Base-by-base conservation (phyloP, 2,113 vertebrate genomes). In the Sturnira hondurensis region DNA sequence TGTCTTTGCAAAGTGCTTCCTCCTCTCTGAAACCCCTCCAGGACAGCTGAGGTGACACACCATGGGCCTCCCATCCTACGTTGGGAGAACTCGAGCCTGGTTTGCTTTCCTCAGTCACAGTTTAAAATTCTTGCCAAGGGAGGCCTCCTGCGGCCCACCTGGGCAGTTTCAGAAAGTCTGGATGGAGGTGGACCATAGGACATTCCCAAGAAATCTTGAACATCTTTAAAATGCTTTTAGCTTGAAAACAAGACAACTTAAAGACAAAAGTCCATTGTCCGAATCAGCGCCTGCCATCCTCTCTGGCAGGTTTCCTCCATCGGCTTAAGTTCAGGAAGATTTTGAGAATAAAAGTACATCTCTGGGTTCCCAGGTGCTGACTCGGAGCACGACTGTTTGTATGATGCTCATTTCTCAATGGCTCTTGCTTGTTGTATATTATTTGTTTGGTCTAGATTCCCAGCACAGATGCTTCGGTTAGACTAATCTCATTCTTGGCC, bases 391-490 rank as follows among this genome's bases (percentile, higher is more conserved):
- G 54, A 61, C 28, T 26, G 68, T 88, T 17, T 94, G 70, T 38
- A 11, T 4, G 74, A 43, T 74, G 70, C 20, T 61, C 45, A 5
- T 88, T 67, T 91, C 63, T n/a, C 28, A 78, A 85, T n/a, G n/a
- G 54, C 14, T 88, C 88, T 54, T 84, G 83, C 65, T 85, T 41
- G 58, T 47, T 61, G 36, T 33, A 6, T 31, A 54, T 19, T 78
- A 16, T 65, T 84, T 95, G 70, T 95, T 94, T 92, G 92, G 71
- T 89, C 78, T 89, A 31, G 41, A 65, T 80, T 82, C 86, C 45
- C 61, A 78, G 19, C 80, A 20, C 43, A 43, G 81, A 74, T 74
- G 71, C 47, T 80, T 74, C 61, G 38, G 6, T 77, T 22, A 58
- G 28, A 92, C 8, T 65, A 78, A 36, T 45, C 56, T 56, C 68